phyloP scores from a whole-genome alignment of 2,888 invertebrate genomes.

The Papilio elwesi region DNA sequence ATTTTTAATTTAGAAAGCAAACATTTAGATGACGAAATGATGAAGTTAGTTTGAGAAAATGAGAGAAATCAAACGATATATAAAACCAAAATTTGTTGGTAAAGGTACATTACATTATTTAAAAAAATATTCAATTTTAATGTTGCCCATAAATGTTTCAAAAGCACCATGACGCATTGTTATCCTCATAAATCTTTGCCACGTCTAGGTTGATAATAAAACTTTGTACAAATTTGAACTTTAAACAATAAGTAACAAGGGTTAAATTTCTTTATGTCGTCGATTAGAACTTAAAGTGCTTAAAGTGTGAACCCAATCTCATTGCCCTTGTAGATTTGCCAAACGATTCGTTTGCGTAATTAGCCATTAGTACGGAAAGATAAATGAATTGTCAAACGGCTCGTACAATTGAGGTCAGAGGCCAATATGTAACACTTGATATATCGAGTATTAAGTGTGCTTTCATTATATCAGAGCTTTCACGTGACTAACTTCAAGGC shows the following conservation, averaged over 20 bases:
- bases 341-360: constrained; percentile 37
- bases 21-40: too few species aligned
- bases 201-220: not conserved
- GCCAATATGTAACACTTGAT: constrained; percentile 19
- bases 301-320: constrained; percentile 28
- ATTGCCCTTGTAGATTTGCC: constrained; percentile 33
- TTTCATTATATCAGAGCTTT: not conserved
- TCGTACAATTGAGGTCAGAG: constrained; percentile 32
- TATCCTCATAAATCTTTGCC: constrained; percentile 31
- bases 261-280: not conserved
- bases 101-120: too few species aligned
- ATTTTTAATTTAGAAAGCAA: too few species aligned
- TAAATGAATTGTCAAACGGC: constrained; percentile 43
- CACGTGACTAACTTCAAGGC: not conserved
- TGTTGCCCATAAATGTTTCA: constrained; percentile 20
- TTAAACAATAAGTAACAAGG: not conserved
- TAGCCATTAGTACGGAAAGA: constrained; percentile 34
- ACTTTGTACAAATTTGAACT: not conserved
- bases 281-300: not conserved
- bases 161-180: constrained; percentile 29
- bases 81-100: too few species aligned
- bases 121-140: not conserved
- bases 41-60: too few species aligned
- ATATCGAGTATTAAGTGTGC: constrained; percentile 5
- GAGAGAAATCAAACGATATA: too few species aligned